Base-by-base conservation (phyloP, 2,113 vertebrate species). In the Mus spicilegus region DNA sequence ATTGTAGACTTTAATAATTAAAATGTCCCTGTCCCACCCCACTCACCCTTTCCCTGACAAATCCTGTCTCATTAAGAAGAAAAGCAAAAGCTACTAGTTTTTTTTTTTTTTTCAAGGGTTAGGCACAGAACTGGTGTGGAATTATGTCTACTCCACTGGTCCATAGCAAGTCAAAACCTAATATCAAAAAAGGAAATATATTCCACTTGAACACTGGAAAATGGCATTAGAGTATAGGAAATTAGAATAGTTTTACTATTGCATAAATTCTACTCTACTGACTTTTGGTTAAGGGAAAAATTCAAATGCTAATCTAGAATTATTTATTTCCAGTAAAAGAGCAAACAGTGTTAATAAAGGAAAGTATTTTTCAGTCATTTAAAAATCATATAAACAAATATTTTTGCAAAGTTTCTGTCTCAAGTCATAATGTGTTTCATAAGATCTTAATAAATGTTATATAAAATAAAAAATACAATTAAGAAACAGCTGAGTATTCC, bases 1-100 rank as follows among this genome's bases (percentile, higher is more conserved):
- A 39, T 5, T 80, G 14, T 22, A 56, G 5, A 81, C 5, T 87
- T 56, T 75, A 75, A n/a, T 90, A 9, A 36, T 28, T 17, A 42
- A 0, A 16, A 10, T 73, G n/a, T 39, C 9, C n/a, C n/a, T 12
- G 24, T 2, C 67, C 30, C 13, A 65, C 24, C 10, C 0, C 12
- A 72, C 36, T 58, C 3, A 24, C 6, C 51, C 63, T 17, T 36
- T 77, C 22, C 13, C 36, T 22, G 30, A 76, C 36, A 42, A 88
- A 81, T 19, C 10, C 5, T 93, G 0, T 10, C 69, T 65, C 30
- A 2, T 39, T 67, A 42, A 24, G 26, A 56, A 13, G 17, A 4
- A 69, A 78, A 88, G 2, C 19, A 87, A 65, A 81, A 84, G 11
- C 16, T 76, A 84, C 2, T 2, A 49, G 7, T 49, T 5, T 49